A percentile compares a stretch with the other conserved stretches of the same genome.
Evolutionary conservation across 2,888 invertebrate genomes (phyloP).

Genomic region (Tenodera sinensis): DNA sequence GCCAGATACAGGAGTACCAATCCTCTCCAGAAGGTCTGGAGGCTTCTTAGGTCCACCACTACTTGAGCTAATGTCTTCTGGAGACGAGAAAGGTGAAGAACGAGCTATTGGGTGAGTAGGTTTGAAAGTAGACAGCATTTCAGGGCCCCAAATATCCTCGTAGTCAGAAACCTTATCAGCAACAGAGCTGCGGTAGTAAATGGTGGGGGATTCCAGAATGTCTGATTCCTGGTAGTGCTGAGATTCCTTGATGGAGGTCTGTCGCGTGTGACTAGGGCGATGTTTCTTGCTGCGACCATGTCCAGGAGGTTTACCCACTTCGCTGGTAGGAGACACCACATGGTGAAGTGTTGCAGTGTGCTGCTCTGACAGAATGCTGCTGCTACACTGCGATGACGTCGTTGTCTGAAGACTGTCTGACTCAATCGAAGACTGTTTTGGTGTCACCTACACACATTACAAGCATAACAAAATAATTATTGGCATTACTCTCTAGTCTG

Average conservation of each 20-base stretch:
- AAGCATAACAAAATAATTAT: neutral
- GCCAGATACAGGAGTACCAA: conserved; percentile 27
- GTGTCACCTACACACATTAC: conserved; percentile 28
- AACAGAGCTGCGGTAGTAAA: conserved; percentile 80
- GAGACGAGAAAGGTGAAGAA: conserved; percentile 36
- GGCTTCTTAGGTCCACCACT: conserved; percentile 26
- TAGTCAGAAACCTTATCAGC: conserved; percentile 84
- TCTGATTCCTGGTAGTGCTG: conserved; percentile 67
- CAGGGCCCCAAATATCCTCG: conserved; percentile 88
- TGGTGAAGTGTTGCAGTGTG: conserved; percentile 21
- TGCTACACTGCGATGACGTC: conserved; percentile 41
- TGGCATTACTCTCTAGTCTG: too few species aligned
- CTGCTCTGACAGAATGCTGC: conserved; percentile 36
- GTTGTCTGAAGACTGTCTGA: conserved; percentile 38
- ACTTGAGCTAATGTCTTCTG: conserved; percentile 33
- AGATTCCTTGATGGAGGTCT: conserved; percentile 44
- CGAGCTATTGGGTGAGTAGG: conserved; percentile 32
- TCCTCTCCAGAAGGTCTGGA: conserved; percentile 36
- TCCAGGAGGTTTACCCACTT: conserved; percentile 38
- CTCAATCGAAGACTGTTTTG: conserved; percentile 40
- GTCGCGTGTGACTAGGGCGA: conserved; percentile 43
- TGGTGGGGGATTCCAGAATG: conserved; percentile 75
- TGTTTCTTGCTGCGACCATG: conserved; percentile 35
- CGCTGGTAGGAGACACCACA: conserved; percentile 32
- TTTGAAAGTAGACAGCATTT: conserved; percentile 42